Percentiles rank a stretch among this genome's conserved stretches.
Conservation (phyloP, 2,113 vertebrate genomes). For the Ibidorhyncha struthersii region DNA sequence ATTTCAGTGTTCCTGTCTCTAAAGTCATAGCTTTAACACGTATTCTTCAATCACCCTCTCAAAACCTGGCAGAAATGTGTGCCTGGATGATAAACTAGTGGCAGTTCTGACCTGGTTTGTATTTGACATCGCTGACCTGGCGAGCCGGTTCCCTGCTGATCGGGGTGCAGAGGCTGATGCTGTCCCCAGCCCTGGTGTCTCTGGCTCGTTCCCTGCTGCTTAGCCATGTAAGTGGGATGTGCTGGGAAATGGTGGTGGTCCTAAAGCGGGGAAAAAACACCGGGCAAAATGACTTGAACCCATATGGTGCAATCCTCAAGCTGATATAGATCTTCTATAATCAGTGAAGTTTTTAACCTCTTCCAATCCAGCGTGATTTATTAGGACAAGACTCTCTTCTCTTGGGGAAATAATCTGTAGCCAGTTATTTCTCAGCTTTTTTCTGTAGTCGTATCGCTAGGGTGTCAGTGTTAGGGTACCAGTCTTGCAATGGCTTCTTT, state of each 20-base stretch:
- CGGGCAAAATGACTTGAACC: not conserved
- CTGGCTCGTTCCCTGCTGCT: not conserved
- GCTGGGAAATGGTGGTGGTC: not conserved
- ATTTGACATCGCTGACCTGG: not conserved
- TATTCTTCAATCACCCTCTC: not conserved
- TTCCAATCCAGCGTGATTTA: not conserved
- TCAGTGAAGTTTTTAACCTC: not conserved
- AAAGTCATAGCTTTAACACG: not conserved
- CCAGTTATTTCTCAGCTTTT: not conserved
- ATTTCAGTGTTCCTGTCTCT: not conserved
- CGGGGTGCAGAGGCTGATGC: not conserved
- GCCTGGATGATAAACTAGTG: not conserved
- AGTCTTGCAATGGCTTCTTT: not conserved
- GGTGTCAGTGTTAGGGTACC: not conserved
- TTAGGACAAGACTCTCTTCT: not conserved
- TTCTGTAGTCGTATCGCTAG: not conserved
- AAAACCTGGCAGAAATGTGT: not conserved
- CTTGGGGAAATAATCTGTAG: not conserved
- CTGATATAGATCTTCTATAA: not conserved
- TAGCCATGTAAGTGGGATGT: not conserved
- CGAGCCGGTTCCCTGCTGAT: not conserved
- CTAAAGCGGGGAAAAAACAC: not conserved
- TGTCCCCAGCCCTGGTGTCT: not conserved
- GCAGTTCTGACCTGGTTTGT: not conserved
- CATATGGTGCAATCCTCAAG: not conserved